Evolutionary conservation across 1,140 invertebrate genomes (phyloP).

Genomic region (Thaumatotibia leucotreta): DNA sequence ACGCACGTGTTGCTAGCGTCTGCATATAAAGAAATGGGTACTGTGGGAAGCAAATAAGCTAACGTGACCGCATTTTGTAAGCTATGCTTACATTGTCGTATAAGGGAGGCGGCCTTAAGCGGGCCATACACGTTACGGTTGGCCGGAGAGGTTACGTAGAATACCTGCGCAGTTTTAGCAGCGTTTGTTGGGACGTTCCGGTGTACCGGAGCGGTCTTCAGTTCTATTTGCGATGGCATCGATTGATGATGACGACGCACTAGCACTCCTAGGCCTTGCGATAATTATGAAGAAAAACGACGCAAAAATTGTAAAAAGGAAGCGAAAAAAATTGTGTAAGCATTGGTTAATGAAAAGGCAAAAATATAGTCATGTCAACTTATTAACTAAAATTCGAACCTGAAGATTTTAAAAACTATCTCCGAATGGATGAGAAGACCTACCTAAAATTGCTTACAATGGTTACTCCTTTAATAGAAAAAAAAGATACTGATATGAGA

Average conservation of each 20-base stretch:
- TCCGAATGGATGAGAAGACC: constrained; percentile 17
- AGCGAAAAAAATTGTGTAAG: constrained; percentile 24
- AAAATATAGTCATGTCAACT: constrained; percentile 33
- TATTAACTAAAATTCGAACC: constrained; percentile 30
- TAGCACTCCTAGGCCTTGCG: constrained; percentile 20
- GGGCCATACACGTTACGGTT: no score
- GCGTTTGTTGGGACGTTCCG: no score
- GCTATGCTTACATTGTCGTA: no score
- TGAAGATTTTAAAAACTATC: constrained; percentile 32
- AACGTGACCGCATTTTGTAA: no score
- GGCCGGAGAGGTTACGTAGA: no score
- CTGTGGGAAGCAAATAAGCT: no score
- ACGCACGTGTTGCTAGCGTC: no score
- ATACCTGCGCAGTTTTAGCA: no score
- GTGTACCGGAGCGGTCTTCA: no score
- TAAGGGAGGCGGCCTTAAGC: no score
- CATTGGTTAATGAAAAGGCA: constrained; percentile 28
- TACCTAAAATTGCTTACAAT: constrained; percentile 32
- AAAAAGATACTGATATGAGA: constrained; percentile 37
- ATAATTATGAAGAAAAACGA: constrained; percentile 19
- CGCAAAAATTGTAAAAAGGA: no score
- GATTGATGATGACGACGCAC: constrained; percentile 19
- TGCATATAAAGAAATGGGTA: no score
- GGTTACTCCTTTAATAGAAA: constrained; percentile 37
- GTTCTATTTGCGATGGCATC: constrained; percentile 6